Evolutionary conservation across 2,888 invertebrate genomes (phyloP).

Genomic region (Bellardia bayeri): DNA sequence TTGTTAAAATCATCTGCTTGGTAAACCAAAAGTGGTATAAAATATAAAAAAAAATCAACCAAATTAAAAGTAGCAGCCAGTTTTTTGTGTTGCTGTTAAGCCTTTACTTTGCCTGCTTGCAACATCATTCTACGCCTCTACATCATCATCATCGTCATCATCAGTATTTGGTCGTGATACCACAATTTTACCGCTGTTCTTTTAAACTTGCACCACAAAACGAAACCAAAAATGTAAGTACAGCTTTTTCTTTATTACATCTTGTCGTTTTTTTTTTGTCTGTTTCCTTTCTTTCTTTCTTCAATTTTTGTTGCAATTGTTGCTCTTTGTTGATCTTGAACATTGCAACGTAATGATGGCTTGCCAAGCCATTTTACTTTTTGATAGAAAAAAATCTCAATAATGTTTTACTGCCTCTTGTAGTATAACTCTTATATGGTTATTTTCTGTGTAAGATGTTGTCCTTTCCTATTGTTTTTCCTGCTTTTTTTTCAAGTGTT

Average conservation of each 20-base stretch:
- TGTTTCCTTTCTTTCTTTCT: neutral
- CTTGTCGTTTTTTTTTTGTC: neutral
- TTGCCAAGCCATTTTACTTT: slow-evolving; percentile 11
- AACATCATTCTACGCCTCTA: slow-evolving; percentile 59
- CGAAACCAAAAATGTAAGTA: slow-evolving; percentile 73
- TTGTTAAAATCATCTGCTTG: slow-evolving; percentile 45
- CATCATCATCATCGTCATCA: slow-evolving; percentile 54
- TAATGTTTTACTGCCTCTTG: neutral
- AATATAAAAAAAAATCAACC: slow-evolving; percentile 23
- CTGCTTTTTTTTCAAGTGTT: slow-evolving; percentile 11
- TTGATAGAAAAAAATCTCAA: slow-evolving; percentile 15
- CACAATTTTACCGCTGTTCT: slow-evolving; percentile 69
- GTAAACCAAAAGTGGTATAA: neutral
- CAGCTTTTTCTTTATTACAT: slow-evolving; percentile 62
- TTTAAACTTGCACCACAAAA: slow-evolving; percentile 64
- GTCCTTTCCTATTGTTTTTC: slow-evolving; percentile 65
- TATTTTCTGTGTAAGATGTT: slow-evolving; percentile 58
- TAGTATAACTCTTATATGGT: slow-evolving; percentile 21
- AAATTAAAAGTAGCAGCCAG: slow-evolving; percentile 57
- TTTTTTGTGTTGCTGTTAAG: slow-evolving; percentile 49
- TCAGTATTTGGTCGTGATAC: slow-evolving; percentile 68
- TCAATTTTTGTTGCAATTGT: slow-evolving; percentile 28
- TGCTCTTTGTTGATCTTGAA: slow-evolving; percentile 49
- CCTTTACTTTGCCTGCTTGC: slow-evolving; percentile 50
- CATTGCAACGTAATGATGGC: slow-evolving; percentile 11